Evolutionary conservation across 2,797 vertebrate genomes (phyloP).

Genomic region (Microctenopoma lineatum): DNA sequence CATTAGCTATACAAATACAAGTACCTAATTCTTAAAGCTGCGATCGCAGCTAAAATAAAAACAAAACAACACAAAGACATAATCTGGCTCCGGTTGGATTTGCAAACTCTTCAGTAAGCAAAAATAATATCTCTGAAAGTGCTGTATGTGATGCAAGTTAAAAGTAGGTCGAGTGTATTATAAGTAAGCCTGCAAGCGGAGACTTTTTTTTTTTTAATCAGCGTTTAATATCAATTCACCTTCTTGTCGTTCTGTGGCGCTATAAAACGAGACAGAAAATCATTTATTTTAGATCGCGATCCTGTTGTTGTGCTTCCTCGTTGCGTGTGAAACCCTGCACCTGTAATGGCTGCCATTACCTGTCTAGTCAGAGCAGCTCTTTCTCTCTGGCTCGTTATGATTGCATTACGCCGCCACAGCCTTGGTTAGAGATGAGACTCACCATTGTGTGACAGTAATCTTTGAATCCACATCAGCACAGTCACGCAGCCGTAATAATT

Average conservation of each 20-base stretch:
- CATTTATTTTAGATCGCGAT: constrained; percentile 64
- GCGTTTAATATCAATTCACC: constrained; percentile 51
- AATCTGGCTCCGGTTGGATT: constrained; percentile 75
- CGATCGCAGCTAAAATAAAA: constrained; percentile 69
- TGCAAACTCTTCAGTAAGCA: constrained; percentile 69
- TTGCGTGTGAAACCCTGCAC: constrained; percentile 67
- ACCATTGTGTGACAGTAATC: constrained; percentile 49
- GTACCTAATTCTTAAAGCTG: constrained; percentile 49
- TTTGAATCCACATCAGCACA: constrained; percentile 35
- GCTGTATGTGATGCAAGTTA: constrained; percentile 48
- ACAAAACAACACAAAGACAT: constrained; percentile 62
- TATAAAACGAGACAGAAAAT: constrained; percentile 61
- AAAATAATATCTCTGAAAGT: constrained; percentile 74
- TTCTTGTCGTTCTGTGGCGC: constrained; percentile 49
- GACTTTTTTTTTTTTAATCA: constrained; percentile 40
- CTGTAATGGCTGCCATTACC: constrained; percentile 72
- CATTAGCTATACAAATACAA: background rate
- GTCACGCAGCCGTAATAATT: constrained; percentile 31
- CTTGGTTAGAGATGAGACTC: constrained; percentile 43
- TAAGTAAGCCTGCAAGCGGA: constrained; percentile 53
- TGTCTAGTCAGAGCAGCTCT: constrained; percentile 49
- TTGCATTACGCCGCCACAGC: constrained; percentile 49
- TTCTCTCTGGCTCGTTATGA: constrained; percentile 52
- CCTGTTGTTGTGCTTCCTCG: constrained; percentile 54
- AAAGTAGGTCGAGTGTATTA: constrained; percentile 53